Conservation (phyloP, 2,888 invertebrate species). For the Tiliacea citrago region DNA sequence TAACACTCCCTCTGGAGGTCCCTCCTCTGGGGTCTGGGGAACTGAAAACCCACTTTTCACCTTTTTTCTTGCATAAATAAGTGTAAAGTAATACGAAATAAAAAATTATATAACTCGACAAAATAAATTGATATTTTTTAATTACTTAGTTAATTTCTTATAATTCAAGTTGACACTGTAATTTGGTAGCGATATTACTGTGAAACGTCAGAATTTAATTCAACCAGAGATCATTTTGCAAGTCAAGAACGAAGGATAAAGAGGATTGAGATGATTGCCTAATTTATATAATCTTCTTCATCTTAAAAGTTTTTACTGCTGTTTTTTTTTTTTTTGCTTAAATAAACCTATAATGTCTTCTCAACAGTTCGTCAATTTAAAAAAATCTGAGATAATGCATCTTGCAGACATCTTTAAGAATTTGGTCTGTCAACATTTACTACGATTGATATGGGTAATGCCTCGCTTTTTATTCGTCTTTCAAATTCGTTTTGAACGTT, state of each 20-base stretch:
- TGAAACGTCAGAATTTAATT: background rate
- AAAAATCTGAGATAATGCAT: background rate
- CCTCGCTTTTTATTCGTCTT: constrained; percentile 9
- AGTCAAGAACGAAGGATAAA: background rate
- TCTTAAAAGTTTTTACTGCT: too few species aligned
- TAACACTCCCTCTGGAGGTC: too few species aligned
- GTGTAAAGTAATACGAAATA: too few species aligned
- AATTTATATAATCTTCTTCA: too few species aligned
- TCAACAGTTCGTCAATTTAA: too few species aligned
- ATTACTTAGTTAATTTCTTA: too few species aligned
- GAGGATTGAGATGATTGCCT: background rate
- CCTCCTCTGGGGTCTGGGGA: too few species aligned
- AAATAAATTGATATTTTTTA: too few species aligned
- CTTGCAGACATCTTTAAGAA: background rate
- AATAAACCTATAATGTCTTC: too few species aligned
- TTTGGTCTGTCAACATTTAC: constrained; percentile 9
- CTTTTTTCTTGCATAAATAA: background rate
- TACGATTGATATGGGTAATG: constrained; percentile 22
- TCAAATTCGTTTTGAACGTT: constrained; percentile 6
- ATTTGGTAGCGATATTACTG: background rate
- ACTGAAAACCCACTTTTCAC: background rate
- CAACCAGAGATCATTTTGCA: constrained; percentile 2
- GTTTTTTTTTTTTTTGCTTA: too few species aligned
- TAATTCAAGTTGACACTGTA: background rate
- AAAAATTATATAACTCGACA: too few species aligned